Conservation (phyloP, 1,140 invertebrate genomes). For the Sogatella furcifera region DNA sequence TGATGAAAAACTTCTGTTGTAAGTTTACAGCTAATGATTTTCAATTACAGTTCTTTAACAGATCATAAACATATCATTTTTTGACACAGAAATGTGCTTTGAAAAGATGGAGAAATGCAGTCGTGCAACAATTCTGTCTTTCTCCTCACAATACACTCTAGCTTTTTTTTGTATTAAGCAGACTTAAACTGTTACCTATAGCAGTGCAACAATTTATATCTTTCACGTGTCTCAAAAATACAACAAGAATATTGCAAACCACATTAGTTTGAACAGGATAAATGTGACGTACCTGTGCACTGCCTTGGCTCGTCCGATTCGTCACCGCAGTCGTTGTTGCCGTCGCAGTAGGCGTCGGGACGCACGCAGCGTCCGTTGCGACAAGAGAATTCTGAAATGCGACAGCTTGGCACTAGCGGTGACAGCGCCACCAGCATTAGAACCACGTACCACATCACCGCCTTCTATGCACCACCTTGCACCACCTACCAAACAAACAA, state of each 20-base stretch:
- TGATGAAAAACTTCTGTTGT: no score
- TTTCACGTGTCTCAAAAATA: background rate
- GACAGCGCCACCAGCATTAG: slow-evolving; percentile 9
- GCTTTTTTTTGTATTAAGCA: no score
- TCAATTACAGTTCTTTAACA: no score
- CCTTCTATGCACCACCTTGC: background rate
- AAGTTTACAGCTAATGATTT: no score
- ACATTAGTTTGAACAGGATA: background rate
- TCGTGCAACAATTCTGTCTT: no score
- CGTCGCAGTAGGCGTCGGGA: slow-evolving; percentile 77
- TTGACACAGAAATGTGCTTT: no score
- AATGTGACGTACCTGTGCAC: slow-evolving; percentile 53
- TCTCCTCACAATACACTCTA: no score
- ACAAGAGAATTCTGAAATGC: slow-evolving; percentile 74
- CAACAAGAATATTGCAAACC: background rate
- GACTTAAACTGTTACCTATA: no score
- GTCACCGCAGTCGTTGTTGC: slow-evolving; percentile 69
- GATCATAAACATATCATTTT: no score
- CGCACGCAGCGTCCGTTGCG: slow-evolving; percentile 66
- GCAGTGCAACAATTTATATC: no score
- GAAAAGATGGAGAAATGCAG: no score
- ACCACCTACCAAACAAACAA: no score
- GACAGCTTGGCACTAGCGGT: slow-evolving; percentile 40
- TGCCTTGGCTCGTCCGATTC: slow-evolving; percentile 68
- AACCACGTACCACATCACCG: slow-evolving; percentile 16